These are phyloP conservation scores for Athrips mouffetella DNA, from an alignment of 2,888 invertebrate species.

Conservation along the genomic window DNA sequence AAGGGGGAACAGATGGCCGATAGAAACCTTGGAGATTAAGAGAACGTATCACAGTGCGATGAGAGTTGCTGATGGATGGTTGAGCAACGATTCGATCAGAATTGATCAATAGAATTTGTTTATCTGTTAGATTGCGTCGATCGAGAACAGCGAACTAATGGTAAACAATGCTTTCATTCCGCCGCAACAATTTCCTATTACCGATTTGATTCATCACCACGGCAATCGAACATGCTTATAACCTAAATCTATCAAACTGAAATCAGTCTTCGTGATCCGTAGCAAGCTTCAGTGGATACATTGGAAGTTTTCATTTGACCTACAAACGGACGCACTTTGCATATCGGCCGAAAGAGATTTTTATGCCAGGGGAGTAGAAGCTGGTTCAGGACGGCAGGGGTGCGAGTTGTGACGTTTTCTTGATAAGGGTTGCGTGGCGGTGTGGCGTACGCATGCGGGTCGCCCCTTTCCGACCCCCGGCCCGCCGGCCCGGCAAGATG, in stretches of 20 bases:
- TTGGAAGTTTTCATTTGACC: conserved; percentile 63
- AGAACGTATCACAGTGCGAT: too few relatives aligned
- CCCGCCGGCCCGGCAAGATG: conserved; percentile 77
- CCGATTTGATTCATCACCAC: neutral
- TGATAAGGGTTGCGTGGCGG: conserved; percentile 50
- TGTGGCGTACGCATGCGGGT: conserved; percentile 58
- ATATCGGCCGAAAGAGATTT: conserved; percentile 44
- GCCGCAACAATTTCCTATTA: neutral
- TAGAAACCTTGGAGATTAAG: neutral
- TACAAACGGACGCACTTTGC: conserved; percentile 62
- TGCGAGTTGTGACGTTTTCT: conserved; percentile 47
- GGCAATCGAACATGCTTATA: conserved; percentile 17
- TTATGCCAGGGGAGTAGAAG: conserved; percentile 24
- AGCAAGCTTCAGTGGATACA: conserved; percentile 66
- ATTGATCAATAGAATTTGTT: neutral
- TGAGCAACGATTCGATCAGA: too few relatives aligned
- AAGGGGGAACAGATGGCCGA: too few relatives aligned
- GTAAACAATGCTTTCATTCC: neutral
- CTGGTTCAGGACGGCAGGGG: conserved; percentile 24
- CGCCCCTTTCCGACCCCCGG: conserved; percentile 73
- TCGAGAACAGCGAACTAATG: neutral
- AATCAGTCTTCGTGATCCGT: conserved; percentile 64
- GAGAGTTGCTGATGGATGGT: too few relatives aligned
- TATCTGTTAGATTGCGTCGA: neutral
- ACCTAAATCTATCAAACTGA: conserved; percentile 54